Base-by-base conservation (phyloP, 2,797 vertebrate genomes). In the Manis crassicaudata region DNA sequence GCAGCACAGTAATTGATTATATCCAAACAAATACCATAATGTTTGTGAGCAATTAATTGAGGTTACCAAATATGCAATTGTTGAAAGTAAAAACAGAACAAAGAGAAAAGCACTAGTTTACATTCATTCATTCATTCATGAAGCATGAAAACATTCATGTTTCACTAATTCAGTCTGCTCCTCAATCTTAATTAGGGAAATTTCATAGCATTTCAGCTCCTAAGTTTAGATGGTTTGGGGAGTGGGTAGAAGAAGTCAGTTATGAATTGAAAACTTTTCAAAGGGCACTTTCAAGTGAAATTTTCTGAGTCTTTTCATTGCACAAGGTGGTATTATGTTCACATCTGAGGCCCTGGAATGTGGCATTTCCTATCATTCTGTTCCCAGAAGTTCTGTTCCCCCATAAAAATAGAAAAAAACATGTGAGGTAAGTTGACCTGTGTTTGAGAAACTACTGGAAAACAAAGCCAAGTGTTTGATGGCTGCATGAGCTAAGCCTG, bases 381-480 rank as follows among this genome's bases (percentile, higher is more conserved):
- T 40, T 40, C 37, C 82, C 56, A 88, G 56, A 92, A 83, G 52
- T 80, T 92, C 70, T 27, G 37, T 72, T 58, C 54, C 67, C 92
- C 95, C 54, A 32, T 50, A 27, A 75, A 88, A 77, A 62, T 85
- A 56, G 18, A n/a, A 35, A 82, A 86, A 92, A 95, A 81, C 67
- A 52, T 14, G 12, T 60, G 85, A 23, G 97, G 1, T 73, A 68
- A 18, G 81, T 95, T 95, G 72, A 96, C 27, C 58, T 77, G 58
- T 80, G 85, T 93, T 96, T 97, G 93, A 97, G 84, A 98, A 98
- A 97, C 94, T 95, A 32, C 94, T 54, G 76, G 88, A 95, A 97
- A 96, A 93, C 81, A 96, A 97, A 96, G 54, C 63, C 95, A 92
- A 94, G 50, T 35, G 21, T 92, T 95, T 95, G 94, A 90, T 97